phyloP scores from a whole-genome alignment of 2,113 vertebrate genomes.

The Theristicus caerulescens region DNA sequence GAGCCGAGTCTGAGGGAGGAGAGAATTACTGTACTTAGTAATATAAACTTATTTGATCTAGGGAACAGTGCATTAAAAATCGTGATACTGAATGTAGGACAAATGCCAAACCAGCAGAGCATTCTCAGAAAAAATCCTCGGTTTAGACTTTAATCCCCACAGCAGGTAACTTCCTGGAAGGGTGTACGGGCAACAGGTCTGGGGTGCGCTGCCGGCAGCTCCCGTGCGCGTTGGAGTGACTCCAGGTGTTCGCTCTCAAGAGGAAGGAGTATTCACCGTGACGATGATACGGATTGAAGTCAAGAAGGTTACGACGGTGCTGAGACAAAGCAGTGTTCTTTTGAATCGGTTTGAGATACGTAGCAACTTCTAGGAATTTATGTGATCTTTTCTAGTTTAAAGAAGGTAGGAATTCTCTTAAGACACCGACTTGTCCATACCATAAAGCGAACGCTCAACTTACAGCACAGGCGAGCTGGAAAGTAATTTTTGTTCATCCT shows the following conservation, averaged over 20 bases:
- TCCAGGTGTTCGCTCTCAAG: no score
- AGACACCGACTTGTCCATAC: fast-evolving
- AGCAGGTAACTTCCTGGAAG: not conserved
- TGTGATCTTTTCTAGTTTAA: not conserved
- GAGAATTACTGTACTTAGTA: not conserved
- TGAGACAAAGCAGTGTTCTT: not conserved
- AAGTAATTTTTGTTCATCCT: not conserved
- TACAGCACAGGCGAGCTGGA: not conserved
- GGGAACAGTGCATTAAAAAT: not conserved
- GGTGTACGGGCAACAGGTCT: no score
- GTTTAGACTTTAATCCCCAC: not conserved
- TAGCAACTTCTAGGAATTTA: not conserved
- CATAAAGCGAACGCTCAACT: not conserved
- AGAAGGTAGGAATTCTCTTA: not conserved
- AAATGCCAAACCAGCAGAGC: not conserved
- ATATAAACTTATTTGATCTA: not conserved
- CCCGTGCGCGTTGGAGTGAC: fast-evolving
- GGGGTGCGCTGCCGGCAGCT: no score
- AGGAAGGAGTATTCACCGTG: not conserved
- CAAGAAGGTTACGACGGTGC: not conserved
- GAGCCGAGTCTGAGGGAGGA: not conserved
- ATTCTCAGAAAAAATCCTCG: not conserved
- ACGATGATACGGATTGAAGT: fast-evolving
- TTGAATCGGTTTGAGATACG: not conserved
- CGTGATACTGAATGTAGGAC: not conserved